Conservation (phyloP, 2,888 invertebrate species). For the Tenthredo distinguenda region DNA sequence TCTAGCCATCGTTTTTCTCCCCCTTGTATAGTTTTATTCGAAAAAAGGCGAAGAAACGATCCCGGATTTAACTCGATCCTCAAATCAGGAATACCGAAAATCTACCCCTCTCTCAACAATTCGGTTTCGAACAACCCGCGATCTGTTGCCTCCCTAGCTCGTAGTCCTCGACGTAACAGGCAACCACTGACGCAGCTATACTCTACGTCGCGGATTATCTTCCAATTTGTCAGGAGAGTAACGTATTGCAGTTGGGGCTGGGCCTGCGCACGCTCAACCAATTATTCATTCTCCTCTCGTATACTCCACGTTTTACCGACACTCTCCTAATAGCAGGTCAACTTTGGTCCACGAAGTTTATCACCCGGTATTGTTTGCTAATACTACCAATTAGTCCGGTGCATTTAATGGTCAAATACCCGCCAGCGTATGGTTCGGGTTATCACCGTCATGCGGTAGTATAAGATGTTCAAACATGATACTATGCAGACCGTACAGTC, state of each 20-base stretch:
- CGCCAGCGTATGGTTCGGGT: neutral
- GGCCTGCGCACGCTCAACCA: conserved; percentile 60
- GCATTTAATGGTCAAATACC: conserved; percentile 7
- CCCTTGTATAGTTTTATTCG: conserved; percentile 8
- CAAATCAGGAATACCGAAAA: conserved; percentile 8
- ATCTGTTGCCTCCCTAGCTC: neutral
- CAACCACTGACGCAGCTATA: conserved; percentile 37
- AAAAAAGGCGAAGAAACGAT: neutral
- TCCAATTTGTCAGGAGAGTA: conserved; percentile 65
- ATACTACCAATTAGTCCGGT: conserved; percentile 29
- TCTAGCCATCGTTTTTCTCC: conserved; percentile 14
- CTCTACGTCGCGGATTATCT: conserved; percentile 62
- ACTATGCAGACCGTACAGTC: neutral
- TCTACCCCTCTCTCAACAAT: conserved; percentile 4
- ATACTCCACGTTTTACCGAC: conserved; percentile 57
- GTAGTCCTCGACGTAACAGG: conserved; percentile 14
- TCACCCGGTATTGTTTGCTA: conserved; percentile 39
- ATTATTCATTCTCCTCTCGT: conserved; percentile 63
- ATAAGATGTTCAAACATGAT: conserved; percentile 7
- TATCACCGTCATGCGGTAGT: neutral
- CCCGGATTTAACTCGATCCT: conserved; percentile 9
- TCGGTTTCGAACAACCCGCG: conserved; percentile 2
- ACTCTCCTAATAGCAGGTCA: conserved; percentile 38
- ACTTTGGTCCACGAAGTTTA: conserved; percentile 44
- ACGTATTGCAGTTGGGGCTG: conserved; percentile 60